Evolutionary conservation across 2,113 vertebrate genomes (phyloP).

Genomic region (Talpa occidentalis): DNA sequence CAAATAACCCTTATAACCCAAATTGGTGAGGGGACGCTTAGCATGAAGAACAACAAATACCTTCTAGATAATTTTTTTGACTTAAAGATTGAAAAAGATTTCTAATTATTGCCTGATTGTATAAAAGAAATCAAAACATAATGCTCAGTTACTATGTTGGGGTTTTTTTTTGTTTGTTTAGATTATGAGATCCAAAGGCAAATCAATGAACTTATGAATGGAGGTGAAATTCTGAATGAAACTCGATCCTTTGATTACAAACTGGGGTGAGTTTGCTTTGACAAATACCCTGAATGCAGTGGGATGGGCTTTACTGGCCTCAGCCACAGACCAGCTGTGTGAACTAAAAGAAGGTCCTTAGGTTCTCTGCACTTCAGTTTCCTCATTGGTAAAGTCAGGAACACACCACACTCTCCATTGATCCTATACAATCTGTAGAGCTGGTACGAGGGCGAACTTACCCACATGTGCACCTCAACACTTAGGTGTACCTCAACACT

Average conservation of each 20-base stretch:
- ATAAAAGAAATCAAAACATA: constrained; percentile 76
- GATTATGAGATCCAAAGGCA: constrained; percentile 99
- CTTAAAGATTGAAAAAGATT: constrained; percentile 70
- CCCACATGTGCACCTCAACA: not conserved
- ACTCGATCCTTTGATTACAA: constrained; percentile 95
- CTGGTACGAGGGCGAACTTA: not conserved
- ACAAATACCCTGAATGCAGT: not conserved
- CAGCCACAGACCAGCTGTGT: accelerated
- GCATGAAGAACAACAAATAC: constrained; percentile 29
- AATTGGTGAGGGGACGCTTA: not conserved
- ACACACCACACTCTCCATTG: not conserved
- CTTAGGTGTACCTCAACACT: not conserved
- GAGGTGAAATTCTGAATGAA: constrained; percentile 94
- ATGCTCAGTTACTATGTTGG: constrained; percentile 55
- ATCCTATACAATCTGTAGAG: accelerated
- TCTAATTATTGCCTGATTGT: constrained; percentile 55
- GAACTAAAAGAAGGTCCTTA: not conserved
- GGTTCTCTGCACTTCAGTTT: not conserved
- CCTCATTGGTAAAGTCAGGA: not conserved
- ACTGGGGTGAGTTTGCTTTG: constrained; percentile 91
- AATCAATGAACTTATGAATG: constrained; percentile 91
- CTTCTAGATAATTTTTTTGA: constrained; percentile 63
- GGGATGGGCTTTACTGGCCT: not conserved
- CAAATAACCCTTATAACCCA: not conserved
- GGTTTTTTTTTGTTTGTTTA: constrained; percentile 71